These are phyloP conservation scores for Ditula angustiorana DNA, from an alignment of 2,888 invertebrate species.

Conservation along the genomic window DNA sequence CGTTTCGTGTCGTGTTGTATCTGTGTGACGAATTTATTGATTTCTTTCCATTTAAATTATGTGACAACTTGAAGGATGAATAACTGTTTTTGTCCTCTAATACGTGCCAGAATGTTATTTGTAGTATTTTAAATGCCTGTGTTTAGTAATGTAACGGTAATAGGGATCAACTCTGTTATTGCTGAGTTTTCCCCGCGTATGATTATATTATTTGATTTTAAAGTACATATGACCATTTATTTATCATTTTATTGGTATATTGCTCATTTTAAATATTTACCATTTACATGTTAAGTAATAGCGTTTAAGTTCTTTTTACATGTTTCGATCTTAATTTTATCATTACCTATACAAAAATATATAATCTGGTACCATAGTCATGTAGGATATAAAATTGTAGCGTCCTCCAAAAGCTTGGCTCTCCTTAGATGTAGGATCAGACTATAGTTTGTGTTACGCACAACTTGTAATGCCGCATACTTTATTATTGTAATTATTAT, in stretches of 20 bases:
- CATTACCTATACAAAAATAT: conserved; percentile 52
- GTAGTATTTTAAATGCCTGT: conserved; percentile 71
- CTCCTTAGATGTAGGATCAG: conserved; percentile 59
- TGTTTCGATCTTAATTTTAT: conserved; percentile 63
- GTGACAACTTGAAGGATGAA: conserved; percentile 66
- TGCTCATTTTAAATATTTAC: conserved; percentile 83
- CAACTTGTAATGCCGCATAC: conserved; percentile 60
- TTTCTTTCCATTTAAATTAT: conserved; percentile 55
- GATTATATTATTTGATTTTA: conserved; percentile 62
- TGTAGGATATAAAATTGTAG: conserved; percentile 57
- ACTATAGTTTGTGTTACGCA: conserved; percentile 69
- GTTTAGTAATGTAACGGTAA: conserved; percentile 64
- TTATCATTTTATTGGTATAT: conserved; percentile 79
- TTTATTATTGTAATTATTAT: conserved; percentile 39
- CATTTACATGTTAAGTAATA: conserved; percentile 75
- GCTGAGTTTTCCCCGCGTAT: conserved; percentile 57
- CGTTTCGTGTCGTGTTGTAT: conserved; percentile 60
- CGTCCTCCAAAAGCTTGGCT: conserved; percentile 63
- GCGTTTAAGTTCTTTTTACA: conserved; percentile 72
- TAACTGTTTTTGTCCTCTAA: conserved; percentile 65
- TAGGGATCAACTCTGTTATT: conserved; percentile 66
- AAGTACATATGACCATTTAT: conserved; percentile 73
- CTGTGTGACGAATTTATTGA: conserved; percentile 73
- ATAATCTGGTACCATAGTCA: conserved; percentile 67
- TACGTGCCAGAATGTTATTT: conserved; percentile 82